Evolutionary conservation across 92 coral and sea anemone genomes (phyloP), one percentile per base, ranked within the genome.

Genomic region (Pocillopora grandis): DNA sequence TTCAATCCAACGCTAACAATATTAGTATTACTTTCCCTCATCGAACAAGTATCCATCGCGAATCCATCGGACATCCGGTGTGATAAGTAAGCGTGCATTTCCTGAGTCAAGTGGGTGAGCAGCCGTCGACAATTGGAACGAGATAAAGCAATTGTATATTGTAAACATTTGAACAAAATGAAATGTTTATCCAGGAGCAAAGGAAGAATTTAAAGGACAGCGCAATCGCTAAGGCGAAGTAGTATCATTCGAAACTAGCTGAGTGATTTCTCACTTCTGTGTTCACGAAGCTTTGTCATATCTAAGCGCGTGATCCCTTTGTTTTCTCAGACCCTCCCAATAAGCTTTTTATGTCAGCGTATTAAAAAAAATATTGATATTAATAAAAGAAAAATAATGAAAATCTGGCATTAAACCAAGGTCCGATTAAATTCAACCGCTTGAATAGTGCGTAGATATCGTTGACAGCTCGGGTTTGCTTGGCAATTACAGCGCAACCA

Each of bases 21-120:
- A 70, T 70, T 70, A 70, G 75, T 35, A 16, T 70, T 20, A 70
- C 20, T 70, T 70, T 37, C 21, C 48, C 42, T 70, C 75, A 70
- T 70, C 73, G 48, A 15, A 36, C 42, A 35, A 70, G 75, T 70
- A 70, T 70, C 56, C 42, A 70, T 70, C 75, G 33, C 57, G 56
- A 70, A 70, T 70, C 18, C 42, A 55, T 70, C 75, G 73, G 62
- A 52, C 58, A 78, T 66, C 82, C 82, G 82, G 73, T 64, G 82
- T 17, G 58, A 19, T 33, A 76, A 62, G n/a, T 59, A 60, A 76
- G 67, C 56, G n/a, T 62, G 82, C n/a, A 78, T 78, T 78, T 76
- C 42, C 82, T 78, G 82, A 49, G 81, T 78, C 58, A 78, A 78
- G 82, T 16, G 73, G 16, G 20, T 66, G 62, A 63, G 20, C 79